These are phyloP conservation scores for Heliocidaris tuberculata DNA, from an alignment of 35 echinoderm and acorn worm genomes.

Conservation along the genomic window DNA sequence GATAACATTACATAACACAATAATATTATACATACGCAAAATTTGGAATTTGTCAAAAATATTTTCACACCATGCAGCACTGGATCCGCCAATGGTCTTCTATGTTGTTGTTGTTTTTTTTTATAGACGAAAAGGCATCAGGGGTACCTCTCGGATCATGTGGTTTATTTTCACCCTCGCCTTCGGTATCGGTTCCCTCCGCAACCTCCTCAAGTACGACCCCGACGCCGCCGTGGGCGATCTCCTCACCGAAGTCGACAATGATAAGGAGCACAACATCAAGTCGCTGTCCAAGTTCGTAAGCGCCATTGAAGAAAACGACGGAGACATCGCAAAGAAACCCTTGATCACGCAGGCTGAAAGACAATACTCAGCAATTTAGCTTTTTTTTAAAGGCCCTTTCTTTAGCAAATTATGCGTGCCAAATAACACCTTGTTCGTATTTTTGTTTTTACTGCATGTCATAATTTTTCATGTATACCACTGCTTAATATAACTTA, in stretches of 20 bases:
- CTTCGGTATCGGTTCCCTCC: background rate
- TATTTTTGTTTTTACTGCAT: too few species aligned
- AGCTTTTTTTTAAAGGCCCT: too few species aligned
- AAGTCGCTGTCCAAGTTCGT: background rate
- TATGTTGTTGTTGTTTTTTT: too few species aligned
- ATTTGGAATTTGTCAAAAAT: too few species aligned
- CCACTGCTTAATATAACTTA: too few species aligned
- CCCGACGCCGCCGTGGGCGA: background rate
- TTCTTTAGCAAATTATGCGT: too few species aligned
- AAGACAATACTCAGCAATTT: background rate
- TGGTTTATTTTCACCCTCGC: conserved; percentile 20
- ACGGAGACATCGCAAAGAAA: background rate
- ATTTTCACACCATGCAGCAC: too few species aligned
- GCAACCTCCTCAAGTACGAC: conserved; percentile 4
- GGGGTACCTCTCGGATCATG: background rate
- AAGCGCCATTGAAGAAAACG: background rate
- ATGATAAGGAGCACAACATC: background rate
- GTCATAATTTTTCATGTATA: too few species aligned
- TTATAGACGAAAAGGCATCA: background rate
- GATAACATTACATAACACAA: too few species aligned
- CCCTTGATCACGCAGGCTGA: background rate
- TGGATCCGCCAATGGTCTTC: too few species aligned
- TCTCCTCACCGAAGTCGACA: background rate
- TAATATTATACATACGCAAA: too few species aligned
- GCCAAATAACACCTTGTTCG: too few species aligned